Conservation (phyloP, 2,888 invertebrate species). For the Coelopa pilipes region DNA sequence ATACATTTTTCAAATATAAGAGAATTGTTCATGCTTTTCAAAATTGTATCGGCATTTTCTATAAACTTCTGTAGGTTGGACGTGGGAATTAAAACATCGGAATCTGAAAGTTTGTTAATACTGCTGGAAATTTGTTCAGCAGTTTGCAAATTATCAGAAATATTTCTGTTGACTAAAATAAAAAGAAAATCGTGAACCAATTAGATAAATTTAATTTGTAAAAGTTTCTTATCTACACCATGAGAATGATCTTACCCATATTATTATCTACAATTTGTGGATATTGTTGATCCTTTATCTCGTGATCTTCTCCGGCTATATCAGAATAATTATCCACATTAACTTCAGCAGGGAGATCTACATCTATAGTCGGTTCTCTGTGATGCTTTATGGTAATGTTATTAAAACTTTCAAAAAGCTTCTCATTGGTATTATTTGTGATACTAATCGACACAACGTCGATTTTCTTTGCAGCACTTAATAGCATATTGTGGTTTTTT, state of each 20-base stretch:
- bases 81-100: conserved; percentile 62
- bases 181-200: neutral
- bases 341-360: conserved; percentile 52
- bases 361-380: conserved; percentile 60
- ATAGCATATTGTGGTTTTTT: too few species aligned
- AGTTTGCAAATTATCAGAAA: neutral
- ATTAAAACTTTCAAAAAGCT: conserved; percentile 29
- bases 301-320: conserved; percentile 47
- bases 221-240: neutral
- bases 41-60: conserved; percentile 63
- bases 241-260: conserved; percentile 48
- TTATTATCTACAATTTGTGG: conserved; percentile 55
- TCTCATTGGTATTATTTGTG: conserved; percentile 11
- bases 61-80: conserved; percentile 64
- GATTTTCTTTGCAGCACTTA: too few species aligned
- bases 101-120: conserved; percentile 51
- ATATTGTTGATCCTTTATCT: conserved; percentile 45
- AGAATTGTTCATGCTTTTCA: conserved; percentile 58
- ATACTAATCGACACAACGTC: neutral
- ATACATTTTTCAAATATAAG: neutral
- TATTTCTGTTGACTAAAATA: neutral
- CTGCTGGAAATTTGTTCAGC: conserved; percentile 33
- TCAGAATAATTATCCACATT: conserved; percentile 40
- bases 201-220: neutral
- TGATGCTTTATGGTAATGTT: conserved; percentile 48